phyloP scores from a whole-genome alignment of 2,888 invertebrate species.

The Ormia ochracea region DNA sequence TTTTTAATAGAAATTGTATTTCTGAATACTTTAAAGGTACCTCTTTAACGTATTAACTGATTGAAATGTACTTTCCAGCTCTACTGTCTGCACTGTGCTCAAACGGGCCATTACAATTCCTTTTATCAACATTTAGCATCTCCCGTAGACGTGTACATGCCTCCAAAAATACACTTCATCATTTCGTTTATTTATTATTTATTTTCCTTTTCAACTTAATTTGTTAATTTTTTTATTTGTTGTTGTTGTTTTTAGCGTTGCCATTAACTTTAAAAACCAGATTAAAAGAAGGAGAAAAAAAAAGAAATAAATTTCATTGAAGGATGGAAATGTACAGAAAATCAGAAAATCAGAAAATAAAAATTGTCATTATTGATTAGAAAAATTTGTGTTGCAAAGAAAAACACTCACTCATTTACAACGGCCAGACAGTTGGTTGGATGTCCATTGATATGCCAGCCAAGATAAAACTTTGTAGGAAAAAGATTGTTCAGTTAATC shows the following conservation, averaged over 20 bases:
- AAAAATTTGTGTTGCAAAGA: constrained; percentile 16
- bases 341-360: constrained; percentile 42
- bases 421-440: constrained; percentile 20
- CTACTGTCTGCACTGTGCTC: not conserved
- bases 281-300: constrained; percentile 15
- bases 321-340: constrained; percentile 34
- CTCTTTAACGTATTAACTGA: no score
- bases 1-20: no score
- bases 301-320: constrained; percentile 16
- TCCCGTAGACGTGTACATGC: constrained; percentile 6
- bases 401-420: constrained; percentile 21
- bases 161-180: constrained; percentile 13
- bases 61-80: not conserved
- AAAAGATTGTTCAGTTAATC: constrained; percentile 9
- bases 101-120: not conserved
- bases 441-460: constrained; percentile 25
- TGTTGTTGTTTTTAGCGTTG: not conserved
- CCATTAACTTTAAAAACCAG: constrained; percentile 49
- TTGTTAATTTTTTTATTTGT: constrained; percentile 12
- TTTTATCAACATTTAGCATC: constrained; percentile 13
- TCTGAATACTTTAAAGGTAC: no score
- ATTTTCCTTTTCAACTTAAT: constrained; percentile 12
- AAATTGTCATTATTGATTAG: constrained; percentile 42
- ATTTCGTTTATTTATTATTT: constrained; percentile 16
- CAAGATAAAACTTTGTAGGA: constrained; percentile 5